Percentiles rank a stretch among this genome's conserved stretches.
phyloP scores from a whole-genome alignment of 2,888 invertebrate species.

The Xanthostigma xanthostigma region DNA sequence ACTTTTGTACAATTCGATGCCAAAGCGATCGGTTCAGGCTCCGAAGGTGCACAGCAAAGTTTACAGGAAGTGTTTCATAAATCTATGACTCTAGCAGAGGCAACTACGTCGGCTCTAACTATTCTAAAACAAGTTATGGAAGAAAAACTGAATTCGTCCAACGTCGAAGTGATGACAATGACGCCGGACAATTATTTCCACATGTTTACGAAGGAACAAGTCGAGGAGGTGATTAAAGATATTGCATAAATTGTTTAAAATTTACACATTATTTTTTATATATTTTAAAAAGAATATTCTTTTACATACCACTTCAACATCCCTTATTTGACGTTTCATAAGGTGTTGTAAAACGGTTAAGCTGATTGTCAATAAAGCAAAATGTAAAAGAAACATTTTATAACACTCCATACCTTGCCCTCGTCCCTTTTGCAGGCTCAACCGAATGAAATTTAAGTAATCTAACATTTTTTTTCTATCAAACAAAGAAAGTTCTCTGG shows the following conservation, averaged over 20 bases:
- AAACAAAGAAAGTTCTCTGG: no score
- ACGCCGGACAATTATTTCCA: conserved; percentile 72
- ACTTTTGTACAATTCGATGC: conserved; percentile 97
- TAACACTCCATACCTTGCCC: no score
- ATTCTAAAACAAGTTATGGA: conserved; percentile 99
- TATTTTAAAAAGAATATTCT: no score
- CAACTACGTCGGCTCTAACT: conserved; percentile 76
- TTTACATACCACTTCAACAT: no score
- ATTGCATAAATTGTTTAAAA: conserved; percentile 36
- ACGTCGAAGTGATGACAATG: conserved; percentile 95
- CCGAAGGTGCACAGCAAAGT: conserved; percentile 97
- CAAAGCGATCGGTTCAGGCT: conserved; percentile 98
- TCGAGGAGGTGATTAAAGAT: conserved; percentile 75
- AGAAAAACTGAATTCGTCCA: conserved; percentile 90
- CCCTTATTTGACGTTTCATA: no score
- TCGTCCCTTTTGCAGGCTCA: no score
- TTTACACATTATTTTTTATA: conserved; percentile 12
- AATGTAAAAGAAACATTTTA: no score
- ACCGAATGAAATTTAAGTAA: no score
- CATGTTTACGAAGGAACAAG: conserved; percentile 79
- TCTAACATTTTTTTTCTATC: no score
- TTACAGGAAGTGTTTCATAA: conserved; percentile 56
- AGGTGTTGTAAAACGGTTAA: no score
- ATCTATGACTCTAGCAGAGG: conserved; percentile 88
- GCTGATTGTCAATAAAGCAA: no score